Conservation (phyloP, 1,140 invertebrate genomes). For the Stegodyphus mimosarum region DNA sequence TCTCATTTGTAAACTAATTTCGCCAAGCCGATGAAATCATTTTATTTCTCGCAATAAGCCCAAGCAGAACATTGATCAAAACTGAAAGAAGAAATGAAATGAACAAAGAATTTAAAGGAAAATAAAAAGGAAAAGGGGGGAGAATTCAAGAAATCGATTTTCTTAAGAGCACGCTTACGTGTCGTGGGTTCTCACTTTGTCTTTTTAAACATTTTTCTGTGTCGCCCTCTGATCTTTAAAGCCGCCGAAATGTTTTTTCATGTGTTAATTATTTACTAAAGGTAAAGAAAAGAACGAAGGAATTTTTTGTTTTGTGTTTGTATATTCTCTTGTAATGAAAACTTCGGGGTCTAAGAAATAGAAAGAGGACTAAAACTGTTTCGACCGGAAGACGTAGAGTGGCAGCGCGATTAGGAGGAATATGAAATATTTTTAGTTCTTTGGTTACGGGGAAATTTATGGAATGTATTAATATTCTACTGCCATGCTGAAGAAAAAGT, state of each 20-base stretch:
- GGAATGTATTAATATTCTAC: too few species aligned
- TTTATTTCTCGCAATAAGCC: slow-evolving; percentile 58
- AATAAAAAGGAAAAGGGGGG: slow-evolving; percentile 36
- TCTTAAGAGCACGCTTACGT: slow-evolving; percentile 38
- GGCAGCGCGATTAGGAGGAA: too few species aligned
- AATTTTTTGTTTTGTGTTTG: background rate
- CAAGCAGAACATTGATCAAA: slow-evolving; percentile 56
- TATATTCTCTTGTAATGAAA: background rate
- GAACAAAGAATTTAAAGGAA: slow-evolving; percentile 56
- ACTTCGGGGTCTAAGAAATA: background rate
- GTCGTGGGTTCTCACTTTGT: slow-evolving; percentile 3
- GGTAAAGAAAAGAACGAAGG: background rate
- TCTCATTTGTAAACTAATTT: slow-evolving; percentile 60
- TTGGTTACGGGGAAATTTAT: too few species aligned
- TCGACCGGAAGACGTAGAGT: too few species aligned
- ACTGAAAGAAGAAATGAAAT: slow-evolving; percentile 57
- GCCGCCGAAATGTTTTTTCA: slow-evolving; percentile 24
- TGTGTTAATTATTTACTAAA: slow-evolving; percentile 52
- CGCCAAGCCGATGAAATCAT: slow-evolving; percentile 54
- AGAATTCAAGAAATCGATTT: slow-evolving; percentile 48
- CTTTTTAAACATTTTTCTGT: slow-evolving; percentile 3
- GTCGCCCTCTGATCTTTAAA: slow-evolving; percentile 31
- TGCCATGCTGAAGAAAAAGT: too few species aligned
- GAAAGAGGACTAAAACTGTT: background rate
- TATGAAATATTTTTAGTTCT: too few species aligned